These are phyloP conservation scores for Tromatobia lineatoria DNA, from an alignment of 2,888 invertebrate species.

Conservation along the genomic window DNA sequence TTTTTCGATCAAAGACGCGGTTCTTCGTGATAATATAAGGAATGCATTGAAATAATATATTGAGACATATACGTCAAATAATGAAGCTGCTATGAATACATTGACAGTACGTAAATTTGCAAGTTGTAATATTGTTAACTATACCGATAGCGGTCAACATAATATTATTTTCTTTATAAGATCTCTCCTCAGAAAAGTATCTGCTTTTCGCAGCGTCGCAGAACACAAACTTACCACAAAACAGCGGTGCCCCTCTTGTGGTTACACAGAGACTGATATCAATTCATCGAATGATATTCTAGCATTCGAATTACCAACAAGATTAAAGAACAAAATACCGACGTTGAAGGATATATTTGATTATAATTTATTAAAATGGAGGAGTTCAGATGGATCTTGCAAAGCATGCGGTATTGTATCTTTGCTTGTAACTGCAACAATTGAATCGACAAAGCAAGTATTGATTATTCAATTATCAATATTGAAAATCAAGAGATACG, in stretches of 20 bases:
- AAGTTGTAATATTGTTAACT: slow-evolving; percentile 68
- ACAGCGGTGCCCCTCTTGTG: background rate
- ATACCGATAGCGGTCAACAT: slow-evolving; percentile 21
- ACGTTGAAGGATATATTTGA: slow-evolving; percentile 14
- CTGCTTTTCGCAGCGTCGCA: background rate
- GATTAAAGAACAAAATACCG: slow-evolving; percentile 48
- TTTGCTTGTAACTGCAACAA: background rate
- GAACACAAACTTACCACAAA: slow-evolving; percentile 23
- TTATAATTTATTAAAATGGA: slow-evolving; percentile 2
- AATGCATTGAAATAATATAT: no score
- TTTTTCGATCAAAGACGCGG: background rate
- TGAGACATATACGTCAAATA: no score
- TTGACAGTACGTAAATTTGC: slow-evolving; percentile 57
- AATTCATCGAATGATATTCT: background rate
- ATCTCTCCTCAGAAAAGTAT: background rate
- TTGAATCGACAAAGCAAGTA: slow-evolving; percentile 3
- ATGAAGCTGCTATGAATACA: slow-evolving; percentile 63
- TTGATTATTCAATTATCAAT: slow-evolving; percentile 12
- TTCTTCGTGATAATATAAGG: background rate
- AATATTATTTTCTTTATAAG: background rate
- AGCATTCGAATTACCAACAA: slow-evolving; percentile 44
- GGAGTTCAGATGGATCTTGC: background rate
- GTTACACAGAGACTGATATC: background rate
- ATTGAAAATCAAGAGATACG: slow-evolving; percentile 9
- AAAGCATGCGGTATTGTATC: background rate